Percentiles rank a stretch among this genome's conserved stretches.
Evolutionary conservation across 2,113 vertebrate species (phyloP).

Genomic region (Mustela nigripes): DNA sequence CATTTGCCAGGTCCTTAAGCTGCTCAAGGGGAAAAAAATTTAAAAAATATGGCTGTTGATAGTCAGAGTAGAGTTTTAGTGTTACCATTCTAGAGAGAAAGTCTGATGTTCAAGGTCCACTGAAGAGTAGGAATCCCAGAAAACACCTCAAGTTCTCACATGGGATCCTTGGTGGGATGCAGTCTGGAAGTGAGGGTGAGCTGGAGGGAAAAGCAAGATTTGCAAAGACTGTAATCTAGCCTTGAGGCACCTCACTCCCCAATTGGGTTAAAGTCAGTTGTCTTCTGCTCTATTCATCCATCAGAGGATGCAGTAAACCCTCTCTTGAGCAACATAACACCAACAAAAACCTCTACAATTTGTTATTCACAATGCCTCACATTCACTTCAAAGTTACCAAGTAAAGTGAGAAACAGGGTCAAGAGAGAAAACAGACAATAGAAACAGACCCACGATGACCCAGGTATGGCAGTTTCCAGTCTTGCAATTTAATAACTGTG

Average conservation of each 20-base stretch:
- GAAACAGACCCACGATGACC: background rate
- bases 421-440: background rate
- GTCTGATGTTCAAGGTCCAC: accelerated
- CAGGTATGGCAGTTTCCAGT: accelerated
- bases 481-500: background rate
- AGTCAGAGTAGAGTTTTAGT: background rate
- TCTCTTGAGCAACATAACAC: accelerated
- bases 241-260: background rate
- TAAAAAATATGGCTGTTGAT: no score
- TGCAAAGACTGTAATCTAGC: background rate
- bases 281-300: accelerated
- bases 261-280: accelerated
- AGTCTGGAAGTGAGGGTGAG: accelerated
- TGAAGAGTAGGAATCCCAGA: background rate
- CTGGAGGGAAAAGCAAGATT: background rate
- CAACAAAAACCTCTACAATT: accelerated
- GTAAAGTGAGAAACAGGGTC: background rate
- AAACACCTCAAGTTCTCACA: accelerated
- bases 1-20: background rate
- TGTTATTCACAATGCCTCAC: background rate
- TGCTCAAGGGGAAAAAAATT: background rate
- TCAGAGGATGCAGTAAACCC: background rate
- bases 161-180: background rate
- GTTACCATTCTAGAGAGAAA: accelerated
- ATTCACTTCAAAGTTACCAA: background rate